phyloP scores from a whole-genome alignment of 2,113 vertebrate species.

The Dryoscopus gambensis region DNA sequence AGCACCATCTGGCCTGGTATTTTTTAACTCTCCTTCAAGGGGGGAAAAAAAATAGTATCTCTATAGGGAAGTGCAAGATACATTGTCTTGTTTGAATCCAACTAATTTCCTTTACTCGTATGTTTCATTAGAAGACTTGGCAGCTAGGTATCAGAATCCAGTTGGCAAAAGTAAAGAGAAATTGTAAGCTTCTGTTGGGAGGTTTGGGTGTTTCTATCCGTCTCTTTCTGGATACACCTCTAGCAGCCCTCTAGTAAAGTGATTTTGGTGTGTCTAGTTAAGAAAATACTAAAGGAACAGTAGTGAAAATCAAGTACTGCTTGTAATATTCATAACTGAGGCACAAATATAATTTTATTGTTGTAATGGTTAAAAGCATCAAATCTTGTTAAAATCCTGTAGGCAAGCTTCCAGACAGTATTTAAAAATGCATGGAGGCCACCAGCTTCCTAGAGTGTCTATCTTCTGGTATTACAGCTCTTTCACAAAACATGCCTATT shows the following conservation, averaged over 20 bases:
- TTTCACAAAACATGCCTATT: neutral
- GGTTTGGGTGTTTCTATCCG: neutral
- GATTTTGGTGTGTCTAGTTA: neutral
- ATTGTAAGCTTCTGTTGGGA: neutral
- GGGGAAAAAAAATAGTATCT: neutral
- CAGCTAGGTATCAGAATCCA: neutral
- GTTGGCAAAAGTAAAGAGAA: neutral
- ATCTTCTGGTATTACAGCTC: neutral
- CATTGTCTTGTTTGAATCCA: neutral
- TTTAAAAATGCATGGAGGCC: neutral
- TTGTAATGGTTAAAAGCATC: neutral
- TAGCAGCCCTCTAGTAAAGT: neutral
- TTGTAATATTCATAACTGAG: neutral
- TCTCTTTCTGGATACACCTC: neutral
- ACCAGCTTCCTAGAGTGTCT: neutral
- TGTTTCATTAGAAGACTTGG: neutral
- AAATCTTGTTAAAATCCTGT: neutral
- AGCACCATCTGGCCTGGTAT: neutral
- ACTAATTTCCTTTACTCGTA: neutral
- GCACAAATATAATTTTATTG: accelerated
- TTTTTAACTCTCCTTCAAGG: neutral
- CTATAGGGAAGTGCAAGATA: neutral
- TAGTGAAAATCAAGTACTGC: neutral
- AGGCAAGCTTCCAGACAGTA: neutral
- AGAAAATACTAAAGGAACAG: neutral